Conservation (phyloP, 35 echinoderm and acorn worm genomes). For the Acanthaster planci region DNA sequence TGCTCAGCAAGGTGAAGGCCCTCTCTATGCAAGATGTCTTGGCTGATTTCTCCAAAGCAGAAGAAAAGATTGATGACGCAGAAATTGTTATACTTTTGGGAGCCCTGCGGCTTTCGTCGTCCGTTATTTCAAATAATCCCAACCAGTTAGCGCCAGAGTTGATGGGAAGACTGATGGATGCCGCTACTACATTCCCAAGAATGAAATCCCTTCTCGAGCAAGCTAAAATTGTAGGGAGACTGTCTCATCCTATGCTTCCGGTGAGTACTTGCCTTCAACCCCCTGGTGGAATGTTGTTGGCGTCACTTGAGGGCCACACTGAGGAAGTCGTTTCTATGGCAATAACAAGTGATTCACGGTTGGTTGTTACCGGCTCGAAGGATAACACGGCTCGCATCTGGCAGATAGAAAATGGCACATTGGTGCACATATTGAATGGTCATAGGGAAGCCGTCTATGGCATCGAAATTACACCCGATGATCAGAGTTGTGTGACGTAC, state of each 20-base stretch:
- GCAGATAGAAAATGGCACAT: constrained; percentile 30
- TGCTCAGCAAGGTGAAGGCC: constrained; percentile 66
- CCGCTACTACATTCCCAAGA: constrained; percentile 18
- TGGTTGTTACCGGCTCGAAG: constrained; percentile 27
- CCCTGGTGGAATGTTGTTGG: constrained; percentile 44
- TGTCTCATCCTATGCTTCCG: not conserved
- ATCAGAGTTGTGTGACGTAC: constrained; percentile 32
- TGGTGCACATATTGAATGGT: constrained; percentile 39
- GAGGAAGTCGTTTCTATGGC: constrained; percentile 29
- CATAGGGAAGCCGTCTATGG: constrained; percentile 26
- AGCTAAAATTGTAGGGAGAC: constrained; percentile 3
- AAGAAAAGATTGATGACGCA: constrained; percentile 40
- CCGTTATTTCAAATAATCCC: constrained; percentile 65
- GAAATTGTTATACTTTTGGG: constrained; percentile 48
- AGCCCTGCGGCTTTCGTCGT: constrained; percentile 57
- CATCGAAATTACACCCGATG: constrained; percentile 37
- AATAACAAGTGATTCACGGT: constrained; percentile 16
- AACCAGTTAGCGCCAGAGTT: constrained; percentile 62
- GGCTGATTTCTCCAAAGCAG: constrained; percentile 41
- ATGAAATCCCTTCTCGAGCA: constrained; percentile 43
- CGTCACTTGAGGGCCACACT: constrained; percentile 40
- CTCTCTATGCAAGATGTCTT: constrained; percentile 73
- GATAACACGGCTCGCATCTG: constrained; percentile 43
- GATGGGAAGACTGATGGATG: constrained; percentile 59
- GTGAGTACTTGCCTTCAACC: constrained; percentile 37